These are phyloP conservation scores for Cossypha heuglini DNA, from an alignment of 2,797 vertebrate species.

Conservation along the genomic window DNA sequence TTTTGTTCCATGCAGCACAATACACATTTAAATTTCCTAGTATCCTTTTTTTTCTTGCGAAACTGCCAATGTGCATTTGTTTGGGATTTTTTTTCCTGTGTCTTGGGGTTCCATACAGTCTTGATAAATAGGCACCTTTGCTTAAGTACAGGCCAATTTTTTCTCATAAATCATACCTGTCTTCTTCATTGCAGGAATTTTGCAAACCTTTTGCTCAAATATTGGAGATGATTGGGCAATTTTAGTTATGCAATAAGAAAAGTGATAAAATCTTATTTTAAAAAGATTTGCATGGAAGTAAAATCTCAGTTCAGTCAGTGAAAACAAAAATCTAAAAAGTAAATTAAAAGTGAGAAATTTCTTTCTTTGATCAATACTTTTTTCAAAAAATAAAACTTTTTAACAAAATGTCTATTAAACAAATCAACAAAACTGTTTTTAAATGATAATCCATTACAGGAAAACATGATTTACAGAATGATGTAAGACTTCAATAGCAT, in stretches of 20 bases:
- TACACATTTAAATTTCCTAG: neutral
- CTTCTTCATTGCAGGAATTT: neutral
- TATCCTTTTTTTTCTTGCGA: neutral
- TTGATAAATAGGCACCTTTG: neutral
- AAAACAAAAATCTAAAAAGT: neutral
- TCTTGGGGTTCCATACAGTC: neutral
- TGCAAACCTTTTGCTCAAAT: neutral
- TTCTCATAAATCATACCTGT: neutral
- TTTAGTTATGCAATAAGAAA: slow-evolving; percentile 5
- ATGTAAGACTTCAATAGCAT: neutral
- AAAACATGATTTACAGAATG: neutral
- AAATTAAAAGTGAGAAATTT: neutral
- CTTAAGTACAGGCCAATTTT: neutral
- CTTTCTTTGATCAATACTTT: neutral
- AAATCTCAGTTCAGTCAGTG: neutral
- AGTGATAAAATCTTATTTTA: slow-evolving; percentile 16
- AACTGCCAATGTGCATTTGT: neutral
- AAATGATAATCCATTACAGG: neutral
- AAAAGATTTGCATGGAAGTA: neutral
- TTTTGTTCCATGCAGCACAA: slow-evolving; percentile 36
- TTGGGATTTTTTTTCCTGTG: neutral
- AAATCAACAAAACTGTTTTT: neutral
- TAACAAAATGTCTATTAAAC: neutral
- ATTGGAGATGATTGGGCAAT: neutral
- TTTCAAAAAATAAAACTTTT: neutral